Evolutionary conservation across 2,888 invertebrate genomes (phyloP).

Genomic region (Netelia melanura): DNA sequence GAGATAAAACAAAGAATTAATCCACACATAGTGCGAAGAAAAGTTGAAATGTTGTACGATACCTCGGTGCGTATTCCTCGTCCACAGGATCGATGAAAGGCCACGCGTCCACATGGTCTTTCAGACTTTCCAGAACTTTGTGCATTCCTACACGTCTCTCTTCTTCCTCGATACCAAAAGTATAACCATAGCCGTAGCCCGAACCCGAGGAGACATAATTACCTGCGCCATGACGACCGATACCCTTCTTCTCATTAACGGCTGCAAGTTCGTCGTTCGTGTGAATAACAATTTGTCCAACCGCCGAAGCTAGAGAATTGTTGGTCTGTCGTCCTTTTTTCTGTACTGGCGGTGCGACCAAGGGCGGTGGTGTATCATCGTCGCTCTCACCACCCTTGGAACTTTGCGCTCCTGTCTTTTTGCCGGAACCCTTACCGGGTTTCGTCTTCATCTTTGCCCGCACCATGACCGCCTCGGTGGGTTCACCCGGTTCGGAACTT

Average conservation of each 20-base stretch:
- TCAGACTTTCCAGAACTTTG: conserved; percentile 95
- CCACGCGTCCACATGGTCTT: conserved; percentile 96
- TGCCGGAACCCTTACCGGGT: conserved; percentile 69
- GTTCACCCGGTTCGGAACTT: conserved; percentile 78
- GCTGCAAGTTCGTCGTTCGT: conserved; percentile 81
- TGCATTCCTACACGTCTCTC: conserved; percentile 96
- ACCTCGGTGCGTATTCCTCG: conserved; percentile 96
- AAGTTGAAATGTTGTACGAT: conserved; percentile 22
- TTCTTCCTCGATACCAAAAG: conserved; percentile 87
- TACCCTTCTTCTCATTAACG: conserved; percentile 78
- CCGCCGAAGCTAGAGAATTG: conserved; percentile 93
- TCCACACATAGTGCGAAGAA: neutral
- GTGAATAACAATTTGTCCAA: conserved; percentile 93
- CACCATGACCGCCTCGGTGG: conserved; percentile 80
- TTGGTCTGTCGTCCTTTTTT: conserved; percentile 92
- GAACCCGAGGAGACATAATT: conserved; percentile 79
- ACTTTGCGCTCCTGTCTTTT: conserved; percentile 71
- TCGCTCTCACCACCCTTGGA: conserved; percentile 77
- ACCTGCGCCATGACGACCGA: conserved; percentile 76
- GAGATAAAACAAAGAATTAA: neutral
- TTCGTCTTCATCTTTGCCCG: conserved; percentile 82
- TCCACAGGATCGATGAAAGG: conserved; percentile 97
- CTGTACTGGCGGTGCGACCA: conserved; percentile 73
- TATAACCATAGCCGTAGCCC: conserved; percentile 79
- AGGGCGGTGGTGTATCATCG: conserved; percentile 74